Percentiles rank a stretch among this genome's conserved stretches.
Conservation (phyloP, 2,797 vertebrate species). For the Gymnoscopelus microlampas region DNA sequence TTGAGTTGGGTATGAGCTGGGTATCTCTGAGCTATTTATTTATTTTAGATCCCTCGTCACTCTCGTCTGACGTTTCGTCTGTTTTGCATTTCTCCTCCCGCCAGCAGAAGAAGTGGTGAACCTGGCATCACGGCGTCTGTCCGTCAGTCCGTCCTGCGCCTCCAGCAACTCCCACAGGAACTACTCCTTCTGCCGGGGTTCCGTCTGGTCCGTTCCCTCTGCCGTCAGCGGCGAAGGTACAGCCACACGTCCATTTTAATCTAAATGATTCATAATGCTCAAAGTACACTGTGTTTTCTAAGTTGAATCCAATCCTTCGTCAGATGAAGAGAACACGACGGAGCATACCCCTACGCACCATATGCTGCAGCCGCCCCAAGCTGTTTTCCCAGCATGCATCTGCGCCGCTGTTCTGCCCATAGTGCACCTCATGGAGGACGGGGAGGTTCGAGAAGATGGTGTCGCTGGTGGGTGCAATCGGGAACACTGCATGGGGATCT, state of each 20-base stretch:
- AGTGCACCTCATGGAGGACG: slow-evolving; percentile 98
- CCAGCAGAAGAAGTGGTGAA: slow-evolving; percentile 99
- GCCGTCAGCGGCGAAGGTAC: slow-evolving; percentile 95
- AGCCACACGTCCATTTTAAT: neutral
- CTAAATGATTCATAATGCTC: neutral
- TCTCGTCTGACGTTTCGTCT: slow-evolving; percentile 46
- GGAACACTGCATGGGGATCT: no score
- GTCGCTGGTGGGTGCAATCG: slow-evolving; percentile 86
- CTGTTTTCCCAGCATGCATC: slow-evolving; percentile 98
- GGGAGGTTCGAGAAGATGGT: slow-evolving; percentile 96
- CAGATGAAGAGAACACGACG: slow-evolving; percentile 95
- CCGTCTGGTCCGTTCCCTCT: slow-evolving; percentile 95
- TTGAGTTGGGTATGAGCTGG: no score
- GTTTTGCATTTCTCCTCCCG: slow-evolving; percentile 69
- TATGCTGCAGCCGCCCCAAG: slow-evolving; percentile 94
- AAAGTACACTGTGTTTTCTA: neutral
- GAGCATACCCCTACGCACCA: slow-evolving; percentile 98
- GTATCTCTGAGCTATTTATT: no score
- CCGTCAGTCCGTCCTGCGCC: slow-evolving; percentile 96
- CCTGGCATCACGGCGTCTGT: slow-evolving; percentile 95
- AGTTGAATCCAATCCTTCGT: neutral
- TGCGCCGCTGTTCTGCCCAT: slow-evolving; percentile 97
- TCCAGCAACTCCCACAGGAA: slow-evolving; percentile 98
- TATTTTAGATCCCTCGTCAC: no score
- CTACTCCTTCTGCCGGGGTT: slow-evolving; percentile 96